A percentile compares a stretch with the other conserved stretches of the same genome.
Conservation (phyloP, 2,113 vertebrate species). For the Peromyscus leucopus region DNA sequence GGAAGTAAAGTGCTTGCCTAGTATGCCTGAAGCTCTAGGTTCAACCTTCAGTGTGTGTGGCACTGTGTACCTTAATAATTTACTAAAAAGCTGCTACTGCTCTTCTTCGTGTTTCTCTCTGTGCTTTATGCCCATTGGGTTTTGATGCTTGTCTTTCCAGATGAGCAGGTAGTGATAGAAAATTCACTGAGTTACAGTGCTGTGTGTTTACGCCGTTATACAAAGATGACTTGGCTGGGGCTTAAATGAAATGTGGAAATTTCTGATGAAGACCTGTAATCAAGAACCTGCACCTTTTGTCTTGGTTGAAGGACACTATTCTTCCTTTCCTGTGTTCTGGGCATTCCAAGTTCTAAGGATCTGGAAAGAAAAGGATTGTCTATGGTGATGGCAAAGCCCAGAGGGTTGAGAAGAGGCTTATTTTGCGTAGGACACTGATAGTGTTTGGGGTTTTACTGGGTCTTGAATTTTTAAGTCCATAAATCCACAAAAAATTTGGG, state of each 20-base stretch:
- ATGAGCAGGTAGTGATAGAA: slow-evolving; percentile 41
- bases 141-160: not conserved
- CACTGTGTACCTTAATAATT: slow-evolving; percentile 9
- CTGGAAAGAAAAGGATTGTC: not conserved
- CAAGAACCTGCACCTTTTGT: not conserved
- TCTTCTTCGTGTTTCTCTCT: not conserved
- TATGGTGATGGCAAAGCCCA: not conserved
- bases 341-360: not conserved
- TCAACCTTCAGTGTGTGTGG: not conserved
- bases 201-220: not conserved
- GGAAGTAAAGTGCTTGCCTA: not conserved
- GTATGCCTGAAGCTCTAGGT: not conserved
- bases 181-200: slow-evolving; percentile 9
- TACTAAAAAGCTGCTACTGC: not conserved
- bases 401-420: not conserved
- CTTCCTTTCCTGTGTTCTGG: not conserved
- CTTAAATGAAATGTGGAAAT: slow-evolving; percentile 17
- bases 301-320: not conserved
- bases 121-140: not conserved
- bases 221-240: slow-evolving; percentile 5
- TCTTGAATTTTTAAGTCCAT: not conserved
- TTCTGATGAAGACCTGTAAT: not conserved
- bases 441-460: not conserved
- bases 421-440: not conserved
- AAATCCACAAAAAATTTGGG: not conserved